Base-by-base conservation (phyloP, 1,140 invertebrate species). In the Micrasema longulum region DNA sequence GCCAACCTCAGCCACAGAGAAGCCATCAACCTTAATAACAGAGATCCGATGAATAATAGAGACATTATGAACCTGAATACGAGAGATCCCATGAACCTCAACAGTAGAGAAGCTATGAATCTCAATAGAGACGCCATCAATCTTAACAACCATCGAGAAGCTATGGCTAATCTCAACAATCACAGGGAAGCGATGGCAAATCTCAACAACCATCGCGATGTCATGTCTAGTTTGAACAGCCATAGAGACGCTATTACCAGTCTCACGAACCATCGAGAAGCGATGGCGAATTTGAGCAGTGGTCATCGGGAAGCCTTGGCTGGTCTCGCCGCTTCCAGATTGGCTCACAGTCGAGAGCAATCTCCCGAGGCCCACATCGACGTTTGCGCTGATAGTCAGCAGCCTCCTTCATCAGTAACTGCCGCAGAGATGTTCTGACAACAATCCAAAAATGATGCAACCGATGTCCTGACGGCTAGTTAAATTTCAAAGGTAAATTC, bases 351-450 rank as follows among this genome's bases (percentile, higher is more conserved):
- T 36, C 41, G 66, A 50, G 55, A 60, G 48, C 47, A 52, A n/a
- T 67, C 45, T 22, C 48, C 41, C 1, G 73, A 75, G 2, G 45
- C 55, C n/a, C 69, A 75, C 20, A 75, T 75, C 11, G 73, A 75
- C 48, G 73, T 75, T 1, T 47, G 69, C 36, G 69, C 67, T 14
- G 73, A 75, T 60, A 71, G 64, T 41, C 57, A 63, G 14, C 41
- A 41, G 23, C 18, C 57, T 38, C 67, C 36, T 50, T 66, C 36
- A 43, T 66, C 72, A 31, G 43, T 71, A 41, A 38, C 67, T 18
- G 57, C 57, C 3, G 47, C 73, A 20, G 74, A 76, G 53, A 70
- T 69, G 48, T 76, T 76, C 71, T 76, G 74, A 76, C 74, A 75
- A 31, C 69, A 64, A 45, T 36, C 64, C 26, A 75, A 71, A 62